phyloP scores from a whole-genome alignment of 2,113 vertebrate genomes.

The Chroicocephalus ridibundus region DNA sequence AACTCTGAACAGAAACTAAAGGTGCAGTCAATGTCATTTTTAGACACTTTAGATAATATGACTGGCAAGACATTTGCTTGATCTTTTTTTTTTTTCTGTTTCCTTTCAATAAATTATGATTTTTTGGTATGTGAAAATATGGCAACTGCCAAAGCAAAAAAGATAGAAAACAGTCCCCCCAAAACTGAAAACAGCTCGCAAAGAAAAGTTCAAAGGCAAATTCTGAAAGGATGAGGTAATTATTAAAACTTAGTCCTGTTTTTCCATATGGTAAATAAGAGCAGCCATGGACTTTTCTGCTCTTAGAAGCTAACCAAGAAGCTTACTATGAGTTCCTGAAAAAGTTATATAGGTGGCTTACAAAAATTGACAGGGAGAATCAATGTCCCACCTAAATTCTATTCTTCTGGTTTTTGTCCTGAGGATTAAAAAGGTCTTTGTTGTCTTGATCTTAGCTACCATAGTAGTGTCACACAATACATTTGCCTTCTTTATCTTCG shows the following conservation, averaged over 20 bases:
- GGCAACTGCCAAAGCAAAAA: background rate
- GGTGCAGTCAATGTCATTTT: background rate
- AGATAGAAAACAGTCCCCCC: background rate
- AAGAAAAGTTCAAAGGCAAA: background rate
- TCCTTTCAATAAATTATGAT: background rate
- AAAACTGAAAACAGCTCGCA: background rate
- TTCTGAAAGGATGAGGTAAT: background rate
- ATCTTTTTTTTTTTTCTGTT: background rate
- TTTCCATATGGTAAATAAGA: background rate
- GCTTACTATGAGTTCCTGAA: background rate
- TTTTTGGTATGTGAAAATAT: background rate
- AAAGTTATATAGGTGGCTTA: background rate
- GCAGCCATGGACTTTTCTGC: background rate
- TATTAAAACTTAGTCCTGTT: background rate
- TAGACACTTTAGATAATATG: background rate
- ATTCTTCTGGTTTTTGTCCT: accelerated
- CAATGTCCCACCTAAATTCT: background rate
- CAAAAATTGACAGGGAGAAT: background rate
- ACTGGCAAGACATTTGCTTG: background rate
- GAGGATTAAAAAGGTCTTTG: background rate
- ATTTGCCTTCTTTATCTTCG: background rate
- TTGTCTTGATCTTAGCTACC: background rate
- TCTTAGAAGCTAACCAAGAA: background rate
- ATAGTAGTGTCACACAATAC: background rate
- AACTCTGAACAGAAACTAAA: background rate